Base-by-base conservation (phyloP, 1,140 invertebrate genomes). In the Zaprionus ghesquierei region DNA sequence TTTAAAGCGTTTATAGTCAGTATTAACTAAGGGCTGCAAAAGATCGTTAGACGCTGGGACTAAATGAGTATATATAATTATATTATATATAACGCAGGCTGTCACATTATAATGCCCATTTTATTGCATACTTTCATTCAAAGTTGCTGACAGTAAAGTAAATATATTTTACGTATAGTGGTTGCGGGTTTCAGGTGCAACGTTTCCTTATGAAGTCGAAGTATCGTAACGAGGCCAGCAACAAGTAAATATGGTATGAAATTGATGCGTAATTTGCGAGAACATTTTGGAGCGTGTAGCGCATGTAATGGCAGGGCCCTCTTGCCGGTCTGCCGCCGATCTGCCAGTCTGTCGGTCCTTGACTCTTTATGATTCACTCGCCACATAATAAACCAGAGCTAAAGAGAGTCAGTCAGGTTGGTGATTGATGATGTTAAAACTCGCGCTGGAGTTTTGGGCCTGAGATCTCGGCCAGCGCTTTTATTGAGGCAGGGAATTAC, bases 211-310 rank as follows among this genome's bases (percentile, higher is more conserved):
- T 72, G 33, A n/a, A 46, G 41, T 46, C 18, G 18, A 5, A 12
- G 35, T 22, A 46, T 46, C 22, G 10, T 20, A 85, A 68, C 27
- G 58, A 64, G 77, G 73, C 61, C 81, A 84, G 33, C 29, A 29
- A 23, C 18, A 29, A 23, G 25, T 18, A 46, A 55, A 55, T 59
- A 22, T 15, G 20, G 54, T 59, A 33, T 12, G 15, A 70, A 58
- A 41, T 46, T 62, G 61, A 49, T 72, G 49, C 9, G 71, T 53
- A 66, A 66, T 82, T n/a, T 75, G 46, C 18, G 63, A 25, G 1
- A 74, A 63, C 59, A 81, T 81, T 74, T 63, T 81, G 65, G 79
- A 81, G 79, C 79, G 79, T 81, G 79, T 81, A 81, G 69, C 65
- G 63, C 79, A 74, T 61, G 69, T 81, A 81, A 81, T 81, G 50